Evolutionary conservation across 2,888 invertebrate species (phyloP), one percentile per base, ranked within the genome.

Genomic region (Syrphus vitripennis): DNA sequence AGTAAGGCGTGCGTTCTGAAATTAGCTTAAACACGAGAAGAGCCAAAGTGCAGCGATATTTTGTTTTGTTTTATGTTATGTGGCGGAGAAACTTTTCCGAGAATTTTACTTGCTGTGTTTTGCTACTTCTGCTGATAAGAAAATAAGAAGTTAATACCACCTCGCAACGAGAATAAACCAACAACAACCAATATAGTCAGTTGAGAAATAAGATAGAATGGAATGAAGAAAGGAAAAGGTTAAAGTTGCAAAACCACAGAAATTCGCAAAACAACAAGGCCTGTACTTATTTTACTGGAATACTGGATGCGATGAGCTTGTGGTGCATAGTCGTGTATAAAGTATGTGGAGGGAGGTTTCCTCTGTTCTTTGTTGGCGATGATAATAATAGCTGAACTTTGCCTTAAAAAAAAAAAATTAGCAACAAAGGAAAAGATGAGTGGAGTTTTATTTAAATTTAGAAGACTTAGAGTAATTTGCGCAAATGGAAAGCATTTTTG

Each of bases 381-480:
- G 67, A 84, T 84, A 76, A 84, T 84, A 77, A 84, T 84, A 81
- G 81, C 76, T 81, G 76, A 84, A 84, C 81, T 84, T 84, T 84
- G 71, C 72, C 81, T 45, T 29, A 29, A 74, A 74, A 34, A 37
- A 40, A 83, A 37, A 70, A 42, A 48, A 34, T 80, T n/a, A 67
- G 26, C 31, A 76, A 59, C 70, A 65, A 65, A 37, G 57, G 26
- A 55, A 31, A 57, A 16, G 55, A 53, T 31, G 59, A 59, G 31
- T 50, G 67, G 48, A 67, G 50, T 67, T 67, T 24, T 12, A 31
- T 34, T 50, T 14, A 34, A n/a, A n/a, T 67, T 67, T 34, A 9
- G 10, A 16, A 40, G 65, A 26, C 5, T 31, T 31, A 31, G 31
- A 31, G 5, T 31, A 7, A 31, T n/a, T n/a, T n/a, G n/a, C n/a